A percentile compares a stretch with the other conserved stretches of the same genome.
These are phyloP conservation scores for Panopea generosa DNA, from an alignment of 2,888 invertebrate species.

Conservation along the genomic window DNA sequence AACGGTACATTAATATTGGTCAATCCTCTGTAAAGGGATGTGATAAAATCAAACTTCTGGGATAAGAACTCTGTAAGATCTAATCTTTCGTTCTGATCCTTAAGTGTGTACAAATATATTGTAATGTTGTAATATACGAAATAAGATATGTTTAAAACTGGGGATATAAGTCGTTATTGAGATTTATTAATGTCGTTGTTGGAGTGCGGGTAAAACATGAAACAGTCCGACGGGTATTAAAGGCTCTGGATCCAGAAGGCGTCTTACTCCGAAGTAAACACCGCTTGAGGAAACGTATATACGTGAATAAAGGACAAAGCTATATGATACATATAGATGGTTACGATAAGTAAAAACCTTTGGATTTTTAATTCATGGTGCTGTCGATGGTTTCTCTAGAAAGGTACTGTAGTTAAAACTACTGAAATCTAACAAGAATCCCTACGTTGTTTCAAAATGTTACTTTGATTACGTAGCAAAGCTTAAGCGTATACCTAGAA, in stretches of 20 bases:
- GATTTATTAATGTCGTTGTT: constrained; percentile 5
- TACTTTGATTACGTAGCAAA: constrained; percentile 14
- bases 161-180: constrained; percentile 27
- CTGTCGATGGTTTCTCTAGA: constrained; percentile 33
- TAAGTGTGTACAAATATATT: too few species aligned
- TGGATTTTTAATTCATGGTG: constrained; percentile 31
- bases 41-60: too few species aligned
- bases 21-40: too few species aligned
- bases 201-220: constrained; percentile 23
- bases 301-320: constrained; percentile 33
- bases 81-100: too few species aligned
- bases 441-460: constrained; percentile 2
- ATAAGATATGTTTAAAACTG: too few species aligned
- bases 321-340: constrained; percentile 12
- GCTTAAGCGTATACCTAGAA: too few species aligned
- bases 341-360: constrained; percentile 40
- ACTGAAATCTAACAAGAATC: constrained; percentile 19
- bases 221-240: constrained; percentile 17
- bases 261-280: neutral
- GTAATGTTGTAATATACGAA: too few species aligned
- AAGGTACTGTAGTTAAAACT: constrained; percentile 27
- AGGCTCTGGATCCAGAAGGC: constrained; percentile 16
- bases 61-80: too few species aligned
- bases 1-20: too few species aligned
- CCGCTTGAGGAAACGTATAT: constrained; percentile 7